A percentile compares a stretch with the other conserved stretches of the same genome.
These are phyloP conservation scores for Pristis pectinata DNA, from an alignment of 2,797 vertebrate species.

Conservation along the genomic window DNA sequence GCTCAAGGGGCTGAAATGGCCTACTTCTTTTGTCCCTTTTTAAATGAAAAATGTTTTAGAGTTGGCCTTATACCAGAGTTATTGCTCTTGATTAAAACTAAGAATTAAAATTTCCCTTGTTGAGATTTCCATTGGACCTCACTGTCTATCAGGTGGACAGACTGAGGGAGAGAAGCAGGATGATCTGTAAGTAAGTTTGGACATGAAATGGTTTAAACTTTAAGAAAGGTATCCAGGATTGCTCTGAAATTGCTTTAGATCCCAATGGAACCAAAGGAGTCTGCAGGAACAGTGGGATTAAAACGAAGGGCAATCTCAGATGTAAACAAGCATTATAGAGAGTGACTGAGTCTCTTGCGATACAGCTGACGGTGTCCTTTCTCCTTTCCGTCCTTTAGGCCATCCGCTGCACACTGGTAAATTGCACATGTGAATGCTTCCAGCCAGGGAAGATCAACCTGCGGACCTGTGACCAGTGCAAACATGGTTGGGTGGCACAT, in stretches of 20 bases:
- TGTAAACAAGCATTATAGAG: too few species aligned
- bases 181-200: background rate
- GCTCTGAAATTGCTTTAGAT: background rate
- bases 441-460: slow-evolving; percentile 98
- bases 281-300: background rate
- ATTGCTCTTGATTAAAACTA: background rate
- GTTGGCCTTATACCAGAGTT: background rate
- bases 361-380: slow-evolving; percentile 39
- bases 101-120: background rate
- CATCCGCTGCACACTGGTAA: slow-evolving; percentile 98
- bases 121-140: background rate
- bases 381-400: slow-evolving; percentile 62
- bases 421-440: slow-evolving; percentile 98
- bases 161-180: background rate
- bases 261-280: background rate
- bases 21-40: background rate
- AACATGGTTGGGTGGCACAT: slow-evolving; percentile 98
- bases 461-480: slow-evolving; percentile 96
- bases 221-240: background rate
- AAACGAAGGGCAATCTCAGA: background rate
- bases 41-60: background rate
- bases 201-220: background rate
- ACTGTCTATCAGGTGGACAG: background rate
- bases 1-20: background rate
- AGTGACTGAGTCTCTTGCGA: background rate